Evolutionary conservation across 2,888 invertebrate species (phyloP).

Genomic region (Xestia c-nigrum): DNA sequence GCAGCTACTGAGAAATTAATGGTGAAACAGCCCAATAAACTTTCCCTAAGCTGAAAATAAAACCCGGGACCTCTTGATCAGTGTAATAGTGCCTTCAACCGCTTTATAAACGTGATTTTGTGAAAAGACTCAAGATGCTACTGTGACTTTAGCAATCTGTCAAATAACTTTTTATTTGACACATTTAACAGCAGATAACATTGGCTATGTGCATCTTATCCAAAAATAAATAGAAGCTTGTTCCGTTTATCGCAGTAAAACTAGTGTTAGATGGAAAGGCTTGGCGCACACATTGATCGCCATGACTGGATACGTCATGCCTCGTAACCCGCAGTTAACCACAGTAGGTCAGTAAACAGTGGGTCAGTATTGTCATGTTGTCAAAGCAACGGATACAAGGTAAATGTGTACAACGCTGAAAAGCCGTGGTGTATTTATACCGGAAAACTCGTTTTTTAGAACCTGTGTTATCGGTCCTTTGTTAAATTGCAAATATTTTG

Average conservation of each 20-base stretch:
- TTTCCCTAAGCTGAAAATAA: not conserved
- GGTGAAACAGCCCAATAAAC: not conserved
- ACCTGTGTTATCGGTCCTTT: not conserved
- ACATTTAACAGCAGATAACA: not conserved
- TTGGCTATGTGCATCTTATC: not conserved
- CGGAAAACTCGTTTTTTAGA: not conserved
- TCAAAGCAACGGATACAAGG: not conserved
- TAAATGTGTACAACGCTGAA: not conserved
- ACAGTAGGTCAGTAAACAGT: slow-evolving; percentile 8
- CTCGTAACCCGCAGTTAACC: not conserved
- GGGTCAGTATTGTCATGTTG: not conserved
- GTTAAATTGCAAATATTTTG: not conserved
- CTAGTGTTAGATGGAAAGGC: not conserved
- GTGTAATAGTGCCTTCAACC: not conserved
- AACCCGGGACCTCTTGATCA: not conserved
- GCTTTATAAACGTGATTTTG: not conserved
- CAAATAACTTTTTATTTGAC: not conserved
- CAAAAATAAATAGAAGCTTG: not conserved
- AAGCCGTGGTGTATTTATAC: not conserved
- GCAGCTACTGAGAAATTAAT: not conserved
- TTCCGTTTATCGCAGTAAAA: not conserved
- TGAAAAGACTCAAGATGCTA: no score
- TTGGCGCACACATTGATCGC: not conserved
- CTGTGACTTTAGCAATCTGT: not conserved
- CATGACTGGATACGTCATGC: not conserved